Percentiles rank a stretch among this genome's conserved stretches.
Conservation (phyloP, 2,113 vertebrate species). For the Pungitius pungitius region DNA sequence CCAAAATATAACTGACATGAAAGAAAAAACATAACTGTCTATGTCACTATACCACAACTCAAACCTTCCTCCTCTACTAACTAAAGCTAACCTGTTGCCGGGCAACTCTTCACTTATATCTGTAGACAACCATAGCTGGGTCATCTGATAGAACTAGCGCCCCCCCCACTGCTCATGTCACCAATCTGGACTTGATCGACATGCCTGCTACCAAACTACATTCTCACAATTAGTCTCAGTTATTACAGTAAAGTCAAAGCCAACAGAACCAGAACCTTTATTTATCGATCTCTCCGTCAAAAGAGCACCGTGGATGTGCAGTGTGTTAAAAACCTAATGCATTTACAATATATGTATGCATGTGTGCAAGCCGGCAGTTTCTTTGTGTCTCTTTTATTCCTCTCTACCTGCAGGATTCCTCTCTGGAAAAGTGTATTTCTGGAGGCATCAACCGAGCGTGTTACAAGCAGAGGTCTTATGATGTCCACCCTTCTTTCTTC, state of each 20-base stretch:
- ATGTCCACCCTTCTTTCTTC: conserved; percentile 9
- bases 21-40: neutral
- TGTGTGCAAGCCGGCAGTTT: neutral
- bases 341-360: neutral
- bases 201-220: neutral
- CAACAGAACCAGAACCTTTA: neutral
- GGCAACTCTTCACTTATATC: conserved; percentile 16
- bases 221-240: neutral
- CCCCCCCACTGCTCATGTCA: conserved; percentile 1
- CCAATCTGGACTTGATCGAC: neutral
- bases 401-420: conserved; percentile 19
- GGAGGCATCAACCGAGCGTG: conserved; percentile 1
- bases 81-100: conserved; percentile 27
- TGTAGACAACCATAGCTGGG: conserved; percentile 62
- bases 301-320: neutral
- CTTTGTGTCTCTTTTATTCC: conserved; percentile 8
- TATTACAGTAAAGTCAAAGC: neutral
- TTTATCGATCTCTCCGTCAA: neutral
- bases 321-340: neutral
- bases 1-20: neutral
- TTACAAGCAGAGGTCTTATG: neutral
- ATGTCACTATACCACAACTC: neutral
- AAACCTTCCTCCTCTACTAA: conserved; percentile 6
- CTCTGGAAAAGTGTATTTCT: conserved; percentile 12
- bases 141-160: conserved; percentile 17